Conservation (phyloP, 2,797 vertebrate genomes). For the Oreonectes daqikongensis region DNA sequence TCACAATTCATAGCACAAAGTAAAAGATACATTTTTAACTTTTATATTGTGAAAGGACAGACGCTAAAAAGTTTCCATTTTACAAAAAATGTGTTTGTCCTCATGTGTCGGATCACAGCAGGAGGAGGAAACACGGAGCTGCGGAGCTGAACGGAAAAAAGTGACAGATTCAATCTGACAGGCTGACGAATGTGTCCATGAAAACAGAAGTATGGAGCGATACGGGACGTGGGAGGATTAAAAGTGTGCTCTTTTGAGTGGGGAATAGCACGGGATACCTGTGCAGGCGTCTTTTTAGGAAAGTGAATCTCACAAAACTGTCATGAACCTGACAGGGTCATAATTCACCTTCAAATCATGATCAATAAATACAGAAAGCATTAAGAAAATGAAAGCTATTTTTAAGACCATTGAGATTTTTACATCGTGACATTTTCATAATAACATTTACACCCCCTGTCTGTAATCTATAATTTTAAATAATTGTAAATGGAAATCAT, state of each 20-base stretch:
- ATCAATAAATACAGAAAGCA: not conserved
- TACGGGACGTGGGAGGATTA: constrained; percentile 61
- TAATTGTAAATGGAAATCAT: not conserved
- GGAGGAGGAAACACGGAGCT: constrained; percentile 68
- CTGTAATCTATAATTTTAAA: not conserved
- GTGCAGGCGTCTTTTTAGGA: constrained; percentile 23
- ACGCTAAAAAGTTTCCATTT: constrained; percentile 60
- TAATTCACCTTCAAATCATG: not conserved
- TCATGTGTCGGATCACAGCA: constrained; percentile 65
- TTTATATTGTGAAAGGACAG: constrained; percentile 3
- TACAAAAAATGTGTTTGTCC: constrained; percentile 66
- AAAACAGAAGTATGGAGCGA: constrained; percentile 66
- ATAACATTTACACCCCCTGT: not conserved
- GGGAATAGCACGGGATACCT: constrained; percentile 19
- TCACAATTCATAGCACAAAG: constrained; percentile 11
- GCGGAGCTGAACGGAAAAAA: constrained; percentile 64
- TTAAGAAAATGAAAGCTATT: not conserved
- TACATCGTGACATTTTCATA: not conserved
- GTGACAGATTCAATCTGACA: constrained; percentile 79
- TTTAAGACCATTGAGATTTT: not conserved
- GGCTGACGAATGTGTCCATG: constrained; percentile 79
- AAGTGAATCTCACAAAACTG: constrained; percentile 9
- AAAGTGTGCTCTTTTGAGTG: constrained; percentile 58
- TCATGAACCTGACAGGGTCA: constrained; percentile 1
- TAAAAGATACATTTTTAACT: constrained; percentile 25